Evolutionary conservation across 2,888 invertebrate genomes (phyloP).

Genomic region (Muscina levida): DNA sequence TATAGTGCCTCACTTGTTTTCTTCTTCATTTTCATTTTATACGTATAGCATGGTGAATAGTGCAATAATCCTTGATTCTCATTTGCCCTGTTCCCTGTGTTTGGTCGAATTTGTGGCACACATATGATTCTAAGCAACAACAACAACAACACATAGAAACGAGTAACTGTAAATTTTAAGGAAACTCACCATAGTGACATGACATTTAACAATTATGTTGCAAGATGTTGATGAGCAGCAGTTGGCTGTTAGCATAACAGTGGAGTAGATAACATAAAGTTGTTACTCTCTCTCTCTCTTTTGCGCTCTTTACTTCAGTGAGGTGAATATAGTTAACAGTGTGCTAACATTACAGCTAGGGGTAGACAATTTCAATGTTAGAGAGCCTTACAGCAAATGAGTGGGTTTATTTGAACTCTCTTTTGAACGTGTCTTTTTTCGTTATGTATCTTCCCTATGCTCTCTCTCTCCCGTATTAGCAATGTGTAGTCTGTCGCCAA

Average conservation of each 20-base stretch:
- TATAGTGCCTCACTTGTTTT: background rate
- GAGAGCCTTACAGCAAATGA: conserved; percentile 3
- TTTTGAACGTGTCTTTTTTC: conserved; percentile 1
- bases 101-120: conserved; percentile 2
- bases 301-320: no score
- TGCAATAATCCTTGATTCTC: conserved; percentile 26
- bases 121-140: background rate
- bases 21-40: background rate
- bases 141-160: background rate
- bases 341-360: conserved; percentile 1
- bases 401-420: background rate
- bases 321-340: background rate
- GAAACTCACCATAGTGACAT: background rate
- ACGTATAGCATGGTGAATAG: conserved; percentile 1
- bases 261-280: background rate
- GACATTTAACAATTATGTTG: no score
- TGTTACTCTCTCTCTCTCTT: no score
- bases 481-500: no score
- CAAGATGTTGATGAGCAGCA: no score
- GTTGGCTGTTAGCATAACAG: background rate
- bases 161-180: background rate
- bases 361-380: conserved; percentile 11
- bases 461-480: background rate
- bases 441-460: background rate
- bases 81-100: conserved; percentile 10